phyloP scores from a whole-genome alignment of 2,113 vertebrate genomes.

The Rhineura floridana region DNA sequence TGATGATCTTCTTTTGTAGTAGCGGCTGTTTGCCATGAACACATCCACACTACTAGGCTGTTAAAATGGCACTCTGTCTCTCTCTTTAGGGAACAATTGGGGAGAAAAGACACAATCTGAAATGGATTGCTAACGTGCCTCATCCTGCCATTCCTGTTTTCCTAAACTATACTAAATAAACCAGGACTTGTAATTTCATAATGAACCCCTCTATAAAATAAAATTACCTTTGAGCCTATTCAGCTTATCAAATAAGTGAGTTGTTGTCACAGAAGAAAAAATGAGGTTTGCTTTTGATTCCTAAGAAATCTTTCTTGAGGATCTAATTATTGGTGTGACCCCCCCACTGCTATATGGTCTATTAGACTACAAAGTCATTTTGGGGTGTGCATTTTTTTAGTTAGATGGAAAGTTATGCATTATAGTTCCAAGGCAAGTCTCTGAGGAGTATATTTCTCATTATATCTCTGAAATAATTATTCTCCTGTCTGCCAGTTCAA shows the following conservation, averaged over 20 bases:
- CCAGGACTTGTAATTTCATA: constrained; percentile 33
- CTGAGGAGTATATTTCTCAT: constrained; percentile 59
- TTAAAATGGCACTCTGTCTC: background rate
- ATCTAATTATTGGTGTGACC: constrained; percentile 43
- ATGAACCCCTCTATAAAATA: constrained; percentile 41
- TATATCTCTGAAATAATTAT: constrained; percentile 64
- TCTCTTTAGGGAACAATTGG: background rate
- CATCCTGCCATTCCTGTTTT: constrained; percentile 7
- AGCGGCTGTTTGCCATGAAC: background rate
- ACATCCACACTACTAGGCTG: background rate
- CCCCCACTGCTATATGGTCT: constrained; percentile 4
- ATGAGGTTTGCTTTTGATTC: constrained; percentile 40
- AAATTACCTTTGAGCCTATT: constrained; percentile 25
- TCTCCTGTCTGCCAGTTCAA: constrained; percentile 51
- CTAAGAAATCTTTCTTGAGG: constrained; percentile 24
- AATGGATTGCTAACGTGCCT: constrained; percentile 15
- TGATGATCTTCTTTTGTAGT: background rate
- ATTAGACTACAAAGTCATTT: constrained; percentile 40
- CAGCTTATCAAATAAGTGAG: constrained; percentile 37
- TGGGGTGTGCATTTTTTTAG: too few species aligned
- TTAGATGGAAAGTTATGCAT: constrained; percentile 39
- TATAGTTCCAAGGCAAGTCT: constrained; percentile 44
- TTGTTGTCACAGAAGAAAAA: constrained; percentile 45
- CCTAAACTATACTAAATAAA: constrained; percentile 20
- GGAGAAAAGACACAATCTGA: background rate